Conservation (phyloP, 2,797 vertebrate genomes). For the Phrynocephalus guinanensis region DNA sequence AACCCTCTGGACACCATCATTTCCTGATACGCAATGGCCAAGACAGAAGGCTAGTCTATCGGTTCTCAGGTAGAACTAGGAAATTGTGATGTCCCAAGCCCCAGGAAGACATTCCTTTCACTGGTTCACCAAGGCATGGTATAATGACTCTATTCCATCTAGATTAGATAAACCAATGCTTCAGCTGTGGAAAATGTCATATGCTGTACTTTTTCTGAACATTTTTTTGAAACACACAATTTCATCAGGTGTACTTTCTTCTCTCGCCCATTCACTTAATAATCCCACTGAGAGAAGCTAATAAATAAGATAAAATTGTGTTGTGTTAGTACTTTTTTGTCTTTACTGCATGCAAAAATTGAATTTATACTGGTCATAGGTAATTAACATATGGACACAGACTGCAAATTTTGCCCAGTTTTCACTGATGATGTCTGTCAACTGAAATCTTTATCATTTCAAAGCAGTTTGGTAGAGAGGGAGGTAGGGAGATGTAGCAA, state of each 20-base stretch:
- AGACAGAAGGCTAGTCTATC: too few relatives aligned
- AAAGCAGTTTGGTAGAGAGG: not conserved
- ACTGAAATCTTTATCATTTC: constrained; percentile 17
- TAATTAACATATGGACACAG: constrained; percentile 32
- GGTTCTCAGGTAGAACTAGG: too few relatives aligned
- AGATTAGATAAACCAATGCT: not conserved
- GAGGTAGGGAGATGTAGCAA: constrained; percentile 18
- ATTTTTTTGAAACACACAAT: too few relatives aligned
- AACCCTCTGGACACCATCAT: too few relatives aligned
- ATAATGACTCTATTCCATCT: too few relatives aligned
- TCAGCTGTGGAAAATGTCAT: not conserved
- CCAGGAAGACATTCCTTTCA: too few relatives aligned
- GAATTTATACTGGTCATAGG: constrained; percentile 7
- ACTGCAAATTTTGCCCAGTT: constrained; percentile 39
- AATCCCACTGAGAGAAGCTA: not conserved
- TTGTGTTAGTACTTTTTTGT: constrained; percentile 6
- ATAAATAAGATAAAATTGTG: not conserved
- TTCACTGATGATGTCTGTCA: constrained; percentile 42
- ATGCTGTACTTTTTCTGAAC: too few relatives aligned
- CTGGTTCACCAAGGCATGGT: too few relatives aligned
- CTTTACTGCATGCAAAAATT: constrained; percentile 17
- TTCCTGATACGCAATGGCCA: too few relatives aligned
- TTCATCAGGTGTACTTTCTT: not conserved
- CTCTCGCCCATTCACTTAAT: not conserved
- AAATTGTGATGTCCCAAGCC: too few relatives aligned